A percentile compares a stretch with the other conserved stretches of the same genome.
Evolutionary conservation across 2,888 invertebrate genomes (phyloP).

Genomic region (Shargacucullia verbasci): DNA sequence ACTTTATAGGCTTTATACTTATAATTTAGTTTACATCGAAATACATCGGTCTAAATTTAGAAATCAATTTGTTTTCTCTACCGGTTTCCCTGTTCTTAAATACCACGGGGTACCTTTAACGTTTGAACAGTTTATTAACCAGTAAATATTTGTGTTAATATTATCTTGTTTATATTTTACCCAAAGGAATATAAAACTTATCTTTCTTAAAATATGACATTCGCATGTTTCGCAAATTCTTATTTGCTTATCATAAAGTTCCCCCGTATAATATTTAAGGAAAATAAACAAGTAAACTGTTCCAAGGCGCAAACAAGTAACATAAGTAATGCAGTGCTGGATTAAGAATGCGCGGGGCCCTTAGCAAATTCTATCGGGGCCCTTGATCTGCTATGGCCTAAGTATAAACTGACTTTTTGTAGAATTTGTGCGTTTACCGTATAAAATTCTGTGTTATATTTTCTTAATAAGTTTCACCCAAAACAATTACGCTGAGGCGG

Average conservation of each 20-base stretch:
- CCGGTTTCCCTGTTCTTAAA: conserved; percentile 2
- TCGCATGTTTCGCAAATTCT: conserved; percentile 6
- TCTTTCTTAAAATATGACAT: conserved; percentile 20
- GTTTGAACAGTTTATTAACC: conserved; percentile 10
- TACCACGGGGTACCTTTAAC: not conserved
- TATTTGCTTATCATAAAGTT: conserved; percentile 12
- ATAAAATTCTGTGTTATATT: too few relatives aligned
- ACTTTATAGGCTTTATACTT: too few relatives aligned
- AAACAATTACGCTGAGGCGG: too few relatives aligned
- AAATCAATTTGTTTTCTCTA: not conserved
- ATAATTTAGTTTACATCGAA: too few relatives aligned
- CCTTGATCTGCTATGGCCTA: too few relatives aligned
- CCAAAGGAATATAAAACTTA: not conserved
- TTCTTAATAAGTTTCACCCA: too few relatives aligned
- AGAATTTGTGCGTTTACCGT: too few relatives aligned
- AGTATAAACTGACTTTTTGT: too few relatives aligned
- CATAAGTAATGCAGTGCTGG: too few relatives aligned
- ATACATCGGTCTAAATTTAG: not conserved
- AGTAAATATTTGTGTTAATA: not conserved
- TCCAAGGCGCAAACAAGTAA: conserved; percentile 12
- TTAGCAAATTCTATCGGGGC: too few relatives aligned
- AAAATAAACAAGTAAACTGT: conserved; percentile 35
- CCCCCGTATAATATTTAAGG: conserved; percentile 4
- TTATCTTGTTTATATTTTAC: not conserved
- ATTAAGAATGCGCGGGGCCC: too few relatives aligned